phyloP scores from a whole-genome alignment of 1,140 invertebrate species.

The Brachystomella parvula region DNA sequence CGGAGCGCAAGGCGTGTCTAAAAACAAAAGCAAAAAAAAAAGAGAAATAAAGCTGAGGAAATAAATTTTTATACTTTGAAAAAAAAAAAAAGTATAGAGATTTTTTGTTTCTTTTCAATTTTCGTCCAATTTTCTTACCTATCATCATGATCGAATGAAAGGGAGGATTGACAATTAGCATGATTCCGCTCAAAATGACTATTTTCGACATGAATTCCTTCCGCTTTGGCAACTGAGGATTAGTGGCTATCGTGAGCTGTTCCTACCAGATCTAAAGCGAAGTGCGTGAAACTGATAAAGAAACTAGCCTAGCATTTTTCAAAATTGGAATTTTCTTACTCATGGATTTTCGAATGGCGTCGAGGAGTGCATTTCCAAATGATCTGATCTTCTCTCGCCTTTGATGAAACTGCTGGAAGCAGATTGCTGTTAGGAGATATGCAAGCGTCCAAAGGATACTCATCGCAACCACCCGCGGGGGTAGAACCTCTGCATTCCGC shows the following conservation, averaged over 20 bases:
- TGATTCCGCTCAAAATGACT: not conserved
- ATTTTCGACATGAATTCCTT: not conserved
- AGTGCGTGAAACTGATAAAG: not conserved
- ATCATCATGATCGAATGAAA: conserved; percentile 3
- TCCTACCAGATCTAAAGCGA: not conserved
- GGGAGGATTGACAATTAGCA: conserved; percentile 4
- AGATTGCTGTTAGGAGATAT: not conserved
- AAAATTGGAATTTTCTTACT: not conserved
- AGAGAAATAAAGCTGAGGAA: not conserved
- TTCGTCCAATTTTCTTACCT: not conserved
- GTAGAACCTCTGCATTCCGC: not conserved
- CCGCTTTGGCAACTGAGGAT: not conserved
- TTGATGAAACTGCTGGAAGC: conserved; percentile 6
- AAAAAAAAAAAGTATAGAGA: not conserved
- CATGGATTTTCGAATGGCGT: not conserved
- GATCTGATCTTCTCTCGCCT: not conserved
- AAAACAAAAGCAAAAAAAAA: not conserved
- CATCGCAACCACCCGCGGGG: not conserved
- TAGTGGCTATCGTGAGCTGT: not conserved
- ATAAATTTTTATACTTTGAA: not conserved
- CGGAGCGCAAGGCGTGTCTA: conserved; percentile 11
- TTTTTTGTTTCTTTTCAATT: no score
- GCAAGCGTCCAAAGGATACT: not conserved
- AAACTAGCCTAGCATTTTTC: not conserved
- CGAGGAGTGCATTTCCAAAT: not conserved